These are phyloP conservation scores for Pristionchus japonicus DNA, from an alignment of 2,888 invertebrate genomes.

Conservation along the genomic window DNA sequence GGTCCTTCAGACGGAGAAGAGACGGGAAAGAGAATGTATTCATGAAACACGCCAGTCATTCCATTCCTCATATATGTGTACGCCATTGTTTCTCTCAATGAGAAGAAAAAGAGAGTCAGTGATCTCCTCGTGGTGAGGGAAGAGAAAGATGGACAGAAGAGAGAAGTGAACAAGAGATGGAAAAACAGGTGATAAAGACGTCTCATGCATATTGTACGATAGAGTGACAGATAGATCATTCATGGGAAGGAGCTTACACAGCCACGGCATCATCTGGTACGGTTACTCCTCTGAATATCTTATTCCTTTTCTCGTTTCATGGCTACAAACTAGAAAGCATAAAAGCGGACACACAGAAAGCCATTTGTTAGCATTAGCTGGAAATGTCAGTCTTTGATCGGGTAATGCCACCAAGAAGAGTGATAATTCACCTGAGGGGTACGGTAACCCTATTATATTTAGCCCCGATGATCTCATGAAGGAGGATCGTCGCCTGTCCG, in stretches of 20 bases:
- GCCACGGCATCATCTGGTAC: slow-evolving; percentile 44
- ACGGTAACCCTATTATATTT: slow-evolving; percentile 63
- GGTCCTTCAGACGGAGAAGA: background rate
- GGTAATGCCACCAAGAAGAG: too few species aligned
- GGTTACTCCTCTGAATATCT: slow-evolving; percentile 43
- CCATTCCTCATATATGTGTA: background rate
- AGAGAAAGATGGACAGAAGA: slow-evolving; percentile 13
- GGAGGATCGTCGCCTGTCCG: slow-evolving; percentile 50
- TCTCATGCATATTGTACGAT: slow-evolving; percentile 28
- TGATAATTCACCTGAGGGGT: slow-evolving; percentile 52
- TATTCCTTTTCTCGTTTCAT: background rate
- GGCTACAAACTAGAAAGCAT: slow-evolving; percentile 4
- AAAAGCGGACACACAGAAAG: slow-evolving; percentile 14
- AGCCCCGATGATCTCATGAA: slow-evolving; percentile 67
- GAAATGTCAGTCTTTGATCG: background rate
- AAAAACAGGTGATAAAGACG: background rate
- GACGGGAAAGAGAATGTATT: slow-evolving; percentile 7
- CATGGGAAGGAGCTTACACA: slow-evolving; percentile 33
- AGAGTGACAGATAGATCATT: slow-evolving; percentile 22
- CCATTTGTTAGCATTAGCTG: background rate
- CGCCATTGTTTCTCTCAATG: slow-evolving; percentile 1
- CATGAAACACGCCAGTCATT: background rate
- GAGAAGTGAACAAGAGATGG: background rate
- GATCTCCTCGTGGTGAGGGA: slow-evolving; percentile 14
- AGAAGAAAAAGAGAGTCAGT: background rate